Base-by-base conservation (phyloP, 1,140 invertebrate species). In the Ditylenchus dipsaci region DNA sequence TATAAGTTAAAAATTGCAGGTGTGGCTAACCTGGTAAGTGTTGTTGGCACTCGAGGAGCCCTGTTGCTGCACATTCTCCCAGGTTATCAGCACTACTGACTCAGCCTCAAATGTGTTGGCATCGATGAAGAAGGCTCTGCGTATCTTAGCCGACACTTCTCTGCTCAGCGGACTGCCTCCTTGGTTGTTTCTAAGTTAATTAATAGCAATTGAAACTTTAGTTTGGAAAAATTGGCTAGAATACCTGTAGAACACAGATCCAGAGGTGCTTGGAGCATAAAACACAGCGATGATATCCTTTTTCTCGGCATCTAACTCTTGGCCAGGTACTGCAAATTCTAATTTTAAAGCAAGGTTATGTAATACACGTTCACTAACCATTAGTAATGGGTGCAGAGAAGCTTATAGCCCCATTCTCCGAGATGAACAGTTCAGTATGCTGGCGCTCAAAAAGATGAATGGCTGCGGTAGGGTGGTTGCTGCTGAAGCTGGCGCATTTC, bases 201-300 rank as follows among this genome's bases (percentile, higher is more conserved):
- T 13, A 38, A 38, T 5, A 38, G 11, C 11, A 38, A 38, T 1
- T 56, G 3, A 60, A n/a, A 19, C 21, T 62, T n/a, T 49, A 0
- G 56, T 30, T 23, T 72, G n/a, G 63, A 61, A 63, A 3, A 0
- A 5, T 8, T 11, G n/a, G 29, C 3, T 13, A 27, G 1, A n/a
- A 19, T 57, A 70, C 69, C 69, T 57, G 33, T 60, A 71, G 49
- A 56, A 71, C 15, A 71, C 43, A 27, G 38, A 74, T 29, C 69
- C 69, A 19, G 17, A 26, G 0, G 42, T 61, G 8, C 71, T 47
- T 1, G 69, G 69, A 15, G 65, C 61, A 42, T 65, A 70, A 21
- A 71, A 71, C 15, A 71, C 53, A 47, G 69, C 68, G 21, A 71
- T 63, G 26, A 71, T 49, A 33, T 73, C 57, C 43, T 70, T 74